These are phyloP conservation scores for Falco biarmicus DNA, from an alignment of 2,797 vertebrate genomes.

Conservation along the genomic window DNA sequence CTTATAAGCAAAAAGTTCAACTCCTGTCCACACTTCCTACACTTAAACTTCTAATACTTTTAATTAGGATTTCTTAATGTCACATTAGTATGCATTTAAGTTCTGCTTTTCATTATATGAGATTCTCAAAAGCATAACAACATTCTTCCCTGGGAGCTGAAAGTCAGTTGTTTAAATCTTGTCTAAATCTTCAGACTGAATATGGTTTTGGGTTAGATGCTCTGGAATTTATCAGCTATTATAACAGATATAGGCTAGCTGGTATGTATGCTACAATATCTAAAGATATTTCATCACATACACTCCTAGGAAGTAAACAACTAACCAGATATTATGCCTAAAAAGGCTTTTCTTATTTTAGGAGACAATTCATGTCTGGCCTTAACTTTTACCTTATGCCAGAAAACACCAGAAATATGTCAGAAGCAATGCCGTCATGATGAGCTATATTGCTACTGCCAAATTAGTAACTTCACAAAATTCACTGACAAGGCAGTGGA, in stretches of 20 bases:
- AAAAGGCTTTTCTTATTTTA: neutral
- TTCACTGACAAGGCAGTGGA: neutral
- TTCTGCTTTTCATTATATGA: neutral
- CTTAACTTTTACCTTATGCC: neutral
- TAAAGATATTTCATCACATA: neutral
- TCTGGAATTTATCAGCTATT: neutral
- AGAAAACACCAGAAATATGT: neutral
- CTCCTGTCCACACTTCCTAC: slow-evolving; percentile 2
- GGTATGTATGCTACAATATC: neutral
- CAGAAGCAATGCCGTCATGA: neutral
- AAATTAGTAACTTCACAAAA: neutral
- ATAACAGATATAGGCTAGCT: neutral
- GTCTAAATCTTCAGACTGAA: neutral
- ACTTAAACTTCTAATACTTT: neutral
- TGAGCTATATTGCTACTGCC: neutral
- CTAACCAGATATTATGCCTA: neutral
- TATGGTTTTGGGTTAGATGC: neutral
- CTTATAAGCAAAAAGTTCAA: neutral
- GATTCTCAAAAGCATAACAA: neutral
- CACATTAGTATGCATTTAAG: neutral
- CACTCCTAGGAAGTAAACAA: neutral
- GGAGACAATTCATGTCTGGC: neutral
- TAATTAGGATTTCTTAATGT: neutral
- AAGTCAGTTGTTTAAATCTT: neutral
- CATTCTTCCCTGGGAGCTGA: neutral